phyloP scores from a whole-genome alignment of 2,888 invertebrate species.

The Gryllus longicercus region DNA sequence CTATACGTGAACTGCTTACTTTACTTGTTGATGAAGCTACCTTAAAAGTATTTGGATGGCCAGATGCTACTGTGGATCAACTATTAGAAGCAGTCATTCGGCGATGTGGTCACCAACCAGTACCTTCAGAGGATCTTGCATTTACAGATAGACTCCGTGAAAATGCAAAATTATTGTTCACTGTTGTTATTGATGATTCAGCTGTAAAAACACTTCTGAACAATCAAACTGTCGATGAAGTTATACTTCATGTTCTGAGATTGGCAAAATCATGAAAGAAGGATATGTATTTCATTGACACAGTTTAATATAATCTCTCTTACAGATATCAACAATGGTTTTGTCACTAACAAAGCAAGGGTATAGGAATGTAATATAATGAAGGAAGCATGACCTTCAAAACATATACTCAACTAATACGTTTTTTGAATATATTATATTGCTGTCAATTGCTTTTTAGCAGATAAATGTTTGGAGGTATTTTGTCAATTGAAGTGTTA shows the following conservation, averaged over 20 bases:
- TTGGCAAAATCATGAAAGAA: slow-evolving; percentile 50
- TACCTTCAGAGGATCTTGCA: slow-evolving; percentile 57
- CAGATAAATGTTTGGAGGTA: too few relatives aligned
- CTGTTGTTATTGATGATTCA: slow-evolving; percentile 78
- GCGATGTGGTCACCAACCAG: slow-evolving; percentile 69
- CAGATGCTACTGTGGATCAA: slow-evolving; percentile 64
- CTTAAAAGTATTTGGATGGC: slow-evolving; percentile 63
- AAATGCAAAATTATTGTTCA: slow-evolving; percentile 79
- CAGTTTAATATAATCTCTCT: too few relatives aligned
- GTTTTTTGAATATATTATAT: too few relatives aligned
- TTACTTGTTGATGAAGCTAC: slow-evolving; percentile 75
- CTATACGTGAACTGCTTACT: slow-evolving; percentile 66
- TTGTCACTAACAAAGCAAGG: too few relatives aligned
- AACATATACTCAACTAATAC: too few relatives aligned
- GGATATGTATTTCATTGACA: slow-evolving; percentile 23
- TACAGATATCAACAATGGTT: too few relatives aligned
- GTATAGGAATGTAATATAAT: too few relatives aligned
- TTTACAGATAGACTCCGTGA: slow-evolving; percentile 68
- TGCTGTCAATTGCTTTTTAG: too few relatives aligned
- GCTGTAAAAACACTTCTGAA: slow-evolving; percentile 75
- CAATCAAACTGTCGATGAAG: slow-evolving; percentile 84
- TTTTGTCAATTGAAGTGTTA: too few relatives aligned
- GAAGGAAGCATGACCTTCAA: too few relatives aligned
- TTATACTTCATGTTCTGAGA: slow-evolving; percentile 73
- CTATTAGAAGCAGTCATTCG: slow-evolving; percentile 72